These are phyloP conservation scores for Calephelis perditalis DNA, from an alignment of 2,888 invertebrate species.

Conservation along the genomic window DNA sequence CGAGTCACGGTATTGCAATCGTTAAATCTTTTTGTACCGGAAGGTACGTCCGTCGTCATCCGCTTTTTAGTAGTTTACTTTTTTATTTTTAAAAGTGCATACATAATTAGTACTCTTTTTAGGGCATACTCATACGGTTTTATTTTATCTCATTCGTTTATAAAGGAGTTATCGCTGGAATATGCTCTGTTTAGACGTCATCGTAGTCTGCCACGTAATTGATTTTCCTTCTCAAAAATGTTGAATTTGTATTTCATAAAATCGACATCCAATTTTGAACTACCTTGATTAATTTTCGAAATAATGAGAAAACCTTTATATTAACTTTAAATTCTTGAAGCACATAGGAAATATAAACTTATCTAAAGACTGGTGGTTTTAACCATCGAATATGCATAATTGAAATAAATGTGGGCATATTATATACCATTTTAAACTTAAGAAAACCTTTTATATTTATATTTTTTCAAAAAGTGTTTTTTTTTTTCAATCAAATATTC, in stretches of 20 bases:
- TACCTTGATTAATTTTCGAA: neutral
- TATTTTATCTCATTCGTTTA: constrained; percentile 28
- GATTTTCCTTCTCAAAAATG: constrained; percentile 54
- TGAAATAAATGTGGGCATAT: too few species aligned
- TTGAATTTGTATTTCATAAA: constrained; percentile 3
- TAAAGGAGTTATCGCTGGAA: constrained; percentile 28
- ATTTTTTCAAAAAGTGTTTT: too few species aligned
- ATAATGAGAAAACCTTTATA: neutral
- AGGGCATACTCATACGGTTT: constrained; percentile 28
- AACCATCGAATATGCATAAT: too few species aligned
- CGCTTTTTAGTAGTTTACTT: constrained; percentile 27
- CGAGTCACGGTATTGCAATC: constrained; percentile 17
- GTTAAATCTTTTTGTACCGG: neutral
- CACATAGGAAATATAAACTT: too few species aligned
- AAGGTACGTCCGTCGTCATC: constrained; percentile 25
- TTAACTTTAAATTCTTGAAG: too few species aligned
- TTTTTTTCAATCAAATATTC: too few species aligned
- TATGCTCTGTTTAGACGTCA: constrained; percentile 32
- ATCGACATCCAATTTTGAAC: neutral
- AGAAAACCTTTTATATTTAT: too few species aligned
- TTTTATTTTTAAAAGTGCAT: constrained; percentile 25
- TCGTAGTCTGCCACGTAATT: constrained; percentile 37
- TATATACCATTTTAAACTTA: too few species aligned
- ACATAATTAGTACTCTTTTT: constrained; percentile 27
- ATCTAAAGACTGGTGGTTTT: too few species aligned